Percentiles rank a stretch among this genome's conserved stretches.
These are phyloP conservation scores for Dyspetes luteomarginatus DNA, from an alignment of 2,888 invertebrate species.

Conservation along the genomic window DNA sequence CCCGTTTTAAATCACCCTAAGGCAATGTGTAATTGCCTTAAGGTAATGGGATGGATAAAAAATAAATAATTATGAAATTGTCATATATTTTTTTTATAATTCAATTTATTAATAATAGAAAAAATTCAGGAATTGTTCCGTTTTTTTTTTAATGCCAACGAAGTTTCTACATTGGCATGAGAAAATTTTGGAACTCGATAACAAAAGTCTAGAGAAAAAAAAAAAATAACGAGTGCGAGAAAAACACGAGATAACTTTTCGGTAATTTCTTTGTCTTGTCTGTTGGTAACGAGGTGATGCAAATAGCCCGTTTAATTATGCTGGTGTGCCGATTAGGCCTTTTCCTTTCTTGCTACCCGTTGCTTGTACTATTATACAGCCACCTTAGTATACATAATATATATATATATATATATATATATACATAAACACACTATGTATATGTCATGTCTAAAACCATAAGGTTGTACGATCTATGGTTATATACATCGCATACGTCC, in stretches of 20 bases:
- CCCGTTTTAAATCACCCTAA: no score
- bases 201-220: background rate
- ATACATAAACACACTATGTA: no score
- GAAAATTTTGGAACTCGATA: no score
- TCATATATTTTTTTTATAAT: no score
- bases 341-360: slow-evolving; percentile 41
- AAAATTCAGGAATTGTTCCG: no score
- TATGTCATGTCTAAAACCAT: background rate
- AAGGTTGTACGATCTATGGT: background rate
- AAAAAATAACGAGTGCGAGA: background rate
- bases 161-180: no score
- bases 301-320: slow-evolving; percentile 71
- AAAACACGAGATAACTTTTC: background rate
- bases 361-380: slow-evolving; percentile 33
- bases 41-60: no score
- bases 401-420: background rate
- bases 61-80: no score
- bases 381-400: background rate
- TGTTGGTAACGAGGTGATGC: slow-evolving; percentile 58
- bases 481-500: background rate
- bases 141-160: no score
- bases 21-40: no score
- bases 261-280: slow-evolving; percentile 2
- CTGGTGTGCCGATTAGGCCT: slow-evolving; percentile 56
- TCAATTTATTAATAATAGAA: no score